These are phyloP conservation scores for Sterrhoptilus dennistouni DNA, from an alignment of 2,113 vertebrate genomes.

Conservation along the genomic window DNA sequence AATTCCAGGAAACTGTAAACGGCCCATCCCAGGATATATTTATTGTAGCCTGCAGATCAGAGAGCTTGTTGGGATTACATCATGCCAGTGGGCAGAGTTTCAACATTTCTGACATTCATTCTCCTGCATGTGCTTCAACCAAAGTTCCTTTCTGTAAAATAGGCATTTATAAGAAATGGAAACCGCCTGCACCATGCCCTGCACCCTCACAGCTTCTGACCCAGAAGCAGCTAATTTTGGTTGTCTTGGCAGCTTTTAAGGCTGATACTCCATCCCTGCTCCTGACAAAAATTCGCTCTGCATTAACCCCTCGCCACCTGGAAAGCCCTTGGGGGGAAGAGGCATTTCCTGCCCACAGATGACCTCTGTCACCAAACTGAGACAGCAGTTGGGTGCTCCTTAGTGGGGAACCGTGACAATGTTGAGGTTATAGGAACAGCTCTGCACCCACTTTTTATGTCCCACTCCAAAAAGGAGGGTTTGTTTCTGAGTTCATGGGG, in stretches of 20 bases:
- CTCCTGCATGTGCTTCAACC: background rate
- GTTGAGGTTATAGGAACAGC: background rate
- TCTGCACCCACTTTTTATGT: background rate
- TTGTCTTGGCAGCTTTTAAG: background rate
- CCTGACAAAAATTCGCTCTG: background rate
- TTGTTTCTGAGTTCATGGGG: background rate
- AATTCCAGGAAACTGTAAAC: constrained; percentile 34
- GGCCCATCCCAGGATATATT: constrained; percentile 36
- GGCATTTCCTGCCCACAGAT: background rate
- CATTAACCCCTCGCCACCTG: background rate
- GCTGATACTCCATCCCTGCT: background rate
- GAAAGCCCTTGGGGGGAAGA: background rate
- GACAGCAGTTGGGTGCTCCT: background rate
- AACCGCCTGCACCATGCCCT: background rate
- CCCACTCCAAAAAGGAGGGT: background rate
- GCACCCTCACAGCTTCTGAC: background rate
- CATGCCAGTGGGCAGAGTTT: constrained; percentile 37
- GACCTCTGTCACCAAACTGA: background rate
- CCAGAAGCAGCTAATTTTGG: background rate
- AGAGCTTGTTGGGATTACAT: background rate
- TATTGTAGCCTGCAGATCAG: background rate
- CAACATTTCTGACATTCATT: constrained; percentile 45
- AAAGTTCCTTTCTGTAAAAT: constrained; percentile 56
- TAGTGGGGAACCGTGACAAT: rapidly evolving
- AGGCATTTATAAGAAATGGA: constrained; percentile 67